Percentiles rank a stretch among this genome's conserved stretches.
phyloP scores from a whole-genome alignment of 2,113 vertebrate species.

The Chloroceryle aenea region DNA sequence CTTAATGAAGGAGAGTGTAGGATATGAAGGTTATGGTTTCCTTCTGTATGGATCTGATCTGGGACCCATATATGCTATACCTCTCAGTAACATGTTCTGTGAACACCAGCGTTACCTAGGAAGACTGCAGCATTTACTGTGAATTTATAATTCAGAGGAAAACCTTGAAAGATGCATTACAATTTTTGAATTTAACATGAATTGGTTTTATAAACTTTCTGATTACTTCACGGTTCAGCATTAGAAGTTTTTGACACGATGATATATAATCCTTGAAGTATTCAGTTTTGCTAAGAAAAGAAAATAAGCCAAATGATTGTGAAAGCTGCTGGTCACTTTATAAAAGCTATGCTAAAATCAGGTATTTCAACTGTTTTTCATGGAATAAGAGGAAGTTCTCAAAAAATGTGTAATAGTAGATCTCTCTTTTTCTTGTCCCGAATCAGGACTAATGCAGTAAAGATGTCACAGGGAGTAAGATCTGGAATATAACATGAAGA shows the following conservation, averaged over 20 bases:
- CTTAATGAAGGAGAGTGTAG: background rate
- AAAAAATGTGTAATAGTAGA: background rate
- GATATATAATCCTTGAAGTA: background rate
- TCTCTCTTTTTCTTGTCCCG: background rate
- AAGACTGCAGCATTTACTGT: background rate
- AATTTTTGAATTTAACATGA: background rate
- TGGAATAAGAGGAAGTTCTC: background rate
- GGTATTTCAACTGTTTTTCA: background rate
- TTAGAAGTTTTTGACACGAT: background rate
- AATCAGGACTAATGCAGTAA: background rate
- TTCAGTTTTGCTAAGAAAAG: background rate
- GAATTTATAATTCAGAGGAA: background rate
- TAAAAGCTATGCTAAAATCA: background rate
- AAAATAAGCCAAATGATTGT: background rate
- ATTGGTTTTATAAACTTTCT: background rate
- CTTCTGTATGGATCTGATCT: fast-evolving
- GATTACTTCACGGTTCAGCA: background rate
- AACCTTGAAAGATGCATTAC: background rate
- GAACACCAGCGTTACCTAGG: background rate
- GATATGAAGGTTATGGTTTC: background rate
- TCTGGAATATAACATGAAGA: background rate
- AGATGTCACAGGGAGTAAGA: background rate
- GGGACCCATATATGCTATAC: background rate
- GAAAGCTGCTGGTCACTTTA: background rate
- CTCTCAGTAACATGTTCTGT: background rate